Base-by-base conservation (phyloP, 2,888 invertebrate genomes). In the Altica lythri region DNA sequence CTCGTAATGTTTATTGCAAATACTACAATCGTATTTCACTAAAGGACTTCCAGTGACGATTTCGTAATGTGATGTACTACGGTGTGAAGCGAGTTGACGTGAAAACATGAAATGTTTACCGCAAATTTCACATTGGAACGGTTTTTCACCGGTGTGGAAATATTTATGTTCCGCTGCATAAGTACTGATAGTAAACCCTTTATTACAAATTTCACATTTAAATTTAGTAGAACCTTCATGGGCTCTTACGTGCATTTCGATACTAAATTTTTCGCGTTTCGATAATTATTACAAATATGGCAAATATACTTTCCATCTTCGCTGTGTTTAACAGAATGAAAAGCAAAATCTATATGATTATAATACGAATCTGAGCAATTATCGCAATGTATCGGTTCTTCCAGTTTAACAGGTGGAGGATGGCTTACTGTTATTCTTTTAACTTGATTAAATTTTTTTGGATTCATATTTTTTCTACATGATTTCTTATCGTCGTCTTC, bases 61-160 rank as follows among this genome's bases (percentile, higher is more conserved):
- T 47, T 79, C 77, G 3, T 80, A 80, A 45, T 82, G 82, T 0
- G 78, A 75, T 0, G 74, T 69, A 18, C 75, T 75, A 1, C 76
- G 71, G 53, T 82, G 82, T 0, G 78, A 72, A 4, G 77, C 77
- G 4, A 82, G 64, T 57, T 80, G 79, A 59, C 81, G 78, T 12
- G 71, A 71, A 49, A 69, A 71, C 58, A 79, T 79, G 48, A 80
- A 80, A n/a, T 78, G 77, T 53, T 80, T 80, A 53, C 78, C 76
- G 63, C 80, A 81, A 8, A 79, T 77, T 57, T 80, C 79, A 67
- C 81, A 81, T 57, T 78, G 78, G 66, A 80, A 80, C 34, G 79
- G 78, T 59, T 78, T 73, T 42, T 74, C 73, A 1, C 72, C 69
- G 22, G 69, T 72, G 50, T 74, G 74, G 34, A 68, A 69, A 45